A percentile compares a stretch with the other conserved stretches of the same genome.
Conservation (phyloP, 37 sponge, comb jelly and placozoan genomes). For the Tethya wilhelma region DNA sequence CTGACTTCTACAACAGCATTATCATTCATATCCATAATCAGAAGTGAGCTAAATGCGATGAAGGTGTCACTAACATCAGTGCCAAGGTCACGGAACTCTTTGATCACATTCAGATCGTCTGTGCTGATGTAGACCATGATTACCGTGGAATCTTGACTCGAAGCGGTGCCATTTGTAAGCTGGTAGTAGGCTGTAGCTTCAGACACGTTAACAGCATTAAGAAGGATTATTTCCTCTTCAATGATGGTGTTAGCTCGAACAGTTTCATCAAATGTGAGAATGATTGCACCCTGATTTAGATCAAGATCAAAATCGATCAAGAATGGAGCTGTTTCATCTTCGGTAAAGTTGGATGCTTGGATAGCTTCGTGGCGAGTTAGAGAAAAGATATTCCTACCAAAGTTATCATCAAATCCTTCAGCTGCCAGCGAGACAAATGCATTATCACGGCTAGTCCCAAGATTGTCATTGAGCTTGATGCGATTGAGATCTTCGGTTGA, state of each 20-base stretch:
- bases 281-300: slow-evolving; percentile 51
- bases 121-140: slow-evolving; percentile 55
- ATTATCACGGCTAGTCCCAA: slow-evolving; percentile 51
- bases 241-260: slow-evolving; percentile 62
- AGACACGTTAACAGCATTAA: slow-evolving; percentile 38
- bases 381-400: slow-evolving; percentile 67
- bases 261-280: slow-evolving; percentile 86
- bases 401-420: slow-evolving; percentile 79
- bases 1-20: slow-evolving; percentile 53
- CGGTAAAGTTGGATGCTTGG: slow-evolving; percentile 52
- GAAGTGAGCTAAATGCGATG: slow-evolving; percentile 47
- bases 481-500: slow-evolving; percentile 69
- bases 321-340: slow-evolving; percentile 69
- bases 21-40: slow-evolving; percentile 79
- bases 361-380: slow-evolving; percentile 56
- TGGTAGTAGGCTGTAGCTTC: slow-evolving; percentile 15
- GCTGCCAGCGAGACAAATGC: slow-evolving; percentile 76
- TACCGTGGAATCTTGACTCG: slow-evolving; percentile 49
- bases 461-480: slow-evolving; percentile 70
- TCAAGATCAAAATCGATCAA: slow-evolving; percentile 72
- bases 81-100: slow-evolving; percentile 55
- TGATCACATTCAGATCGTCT: slow-evolving; percentile 73
- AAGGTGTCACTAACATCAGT: slow-evolving; percentile 47
- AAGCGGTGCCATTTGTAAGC: slow-evolving; percentile 51
- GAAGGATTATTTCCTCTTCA: slow-evolving; percentile 61